A percentile compares a stretch with the other conserved stretches of the same genome.
Evolutionary conservation across 2,113 vertebrate genomes (phyloP).

Genomic region (Merops nubicus): DNA sequence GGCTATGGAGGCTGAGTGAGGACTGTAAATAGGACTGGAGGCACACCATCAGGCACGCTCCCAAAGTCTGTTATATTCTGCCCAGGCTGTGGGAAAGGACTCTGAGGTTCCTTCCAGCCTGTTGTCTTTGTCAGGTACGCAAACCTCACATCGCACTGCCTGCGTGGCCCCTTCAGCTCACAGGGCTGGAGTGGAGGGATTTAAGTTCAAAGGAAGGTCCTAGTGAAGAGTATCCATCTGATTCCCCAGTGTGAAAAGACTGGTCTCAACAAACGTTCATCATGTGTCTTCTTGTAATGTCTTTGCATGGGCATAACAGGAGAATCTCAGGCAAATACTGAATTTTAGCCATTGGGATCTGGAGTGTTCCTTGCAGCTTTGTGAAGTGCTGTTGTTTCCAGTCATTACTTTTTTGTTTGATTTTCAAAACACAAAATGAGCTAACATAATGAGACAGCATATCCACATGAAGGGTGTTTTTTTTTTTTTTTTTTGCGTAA

Average conservation of each 20-base stretch:
- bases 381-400: not conserved
- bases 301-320: not conserved
- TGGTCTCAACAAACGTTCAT: not conserved
- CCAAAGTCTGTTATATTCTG: not conserved
- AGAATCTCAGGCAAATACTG: not conserved
- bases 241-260: accelerated
- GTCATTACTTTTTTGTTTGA: not conserved
- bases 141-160: not conserved
- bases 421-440: not conserved
- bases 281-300: accelerated
- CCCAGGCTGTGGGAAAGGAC: not conserved
- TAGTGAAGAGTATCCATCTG: not conserved
- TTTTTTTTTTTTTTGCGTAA: not conserved
- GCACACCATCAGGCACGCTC: not conserved
- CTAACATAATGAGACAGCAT: not conserved
- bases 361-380: not conserved
- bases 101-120: not conserved
- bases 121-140: not conserved
- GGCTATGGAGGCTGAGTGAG: not conserved
- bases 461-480: accelerated
- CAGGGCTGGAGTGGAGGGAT: accelerated
- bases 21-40: not conserved
- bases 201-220: not conserved
- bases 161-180: not conserved
- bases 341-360: not conserved